Base-by-base conservation (phyloP, 2,113 vertebrate species). In the Hystrix brachyura region DNA sequence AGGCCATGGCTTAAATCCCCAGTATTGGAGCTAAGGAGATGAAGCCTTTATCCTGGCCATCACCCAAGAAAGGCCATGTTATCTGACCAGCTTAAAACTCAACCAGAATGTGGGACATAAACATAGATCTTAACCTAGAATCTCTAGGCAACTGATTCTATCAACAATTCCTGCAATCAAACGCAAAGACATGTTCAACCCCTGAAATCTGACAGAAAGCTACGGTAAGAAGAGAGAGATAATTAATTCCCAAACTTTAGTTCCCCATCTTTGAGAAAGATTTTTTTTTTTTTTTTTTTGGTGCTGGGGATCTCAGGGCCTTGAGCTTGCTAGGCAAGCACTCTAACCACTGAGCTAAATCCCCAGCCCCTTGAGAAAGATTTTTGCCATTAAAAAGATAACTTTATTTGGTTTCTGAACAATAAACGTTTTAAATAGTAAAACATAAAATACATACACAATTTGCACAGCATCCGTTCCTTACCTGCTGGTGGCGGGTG, bases 401-500 rank as follows among this genome's bases (percentile, higher is more conserved):
- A 4, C 7, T 46, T 71, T 7, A 86, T 91, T 95, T 91, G 21
- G 62, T 72, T 96, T 94, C 72, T 79, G 57, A 83, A 14, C 82
- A 86, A 91, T 32, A 88, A 79, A 62, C 85, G 12, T 72, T 91
- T 74, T 85, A 69, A 65, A 74, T 3, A 79, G 25, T 48, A 96
- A 95, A 96, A 43, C 53, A 91, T 15, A 97, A 71, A 51, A 48
- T 32, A 62, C 15, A 89, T 5, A 3, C 0, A 13, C 43, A 90
- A 80, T 17, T 27, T 94, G 12, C 0, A 1, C 5, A 79, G 18
- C 34, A 48, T 7, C 46, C 85, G 34, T 29, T 95, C 79, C 98
- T 99, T 99, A 99, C 99, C 99, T 99, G 99, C 94, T 99, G 99
- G 98, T 99, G 99, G 4, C 99, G 99, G 80, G 98, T 97, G 95